Evolutionary conservation across 2,797 vertebrate species (phyloP).

Genomic region (Lacerta viridis): DNA sequence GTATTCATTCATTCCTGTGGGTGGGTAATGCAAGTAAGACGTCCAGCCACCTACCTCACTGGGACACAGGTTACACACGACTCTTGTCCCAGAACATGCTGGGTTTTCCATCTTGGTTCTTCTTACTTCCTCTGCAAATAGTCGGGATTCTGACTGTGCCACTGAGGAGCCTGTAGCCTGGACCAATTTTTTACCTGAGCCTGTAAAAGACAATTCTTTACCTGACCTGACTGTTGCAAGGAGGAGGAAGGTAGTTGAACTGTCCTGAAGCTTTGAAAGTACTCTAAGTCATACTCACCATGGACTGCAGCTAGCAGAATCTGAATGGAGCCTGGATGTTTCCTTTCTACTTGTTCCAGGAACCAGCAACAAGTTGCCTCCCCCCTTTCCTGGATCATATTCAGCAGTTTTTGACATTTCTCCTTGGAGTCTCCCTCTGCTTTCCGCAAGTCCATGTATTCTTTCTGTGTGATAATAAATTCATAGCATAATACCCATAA

Average conservation of each 20-base stretch:
- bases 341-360: not conserved
- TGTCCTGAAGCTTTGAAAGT: not conserved
- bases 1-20: too few species aligned
- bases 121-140: not conserved
- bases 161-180: too few species aligned
- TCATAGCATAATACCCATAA: not conserved
- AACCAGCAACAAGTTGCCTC: not conserved
- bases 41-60: not conserved
- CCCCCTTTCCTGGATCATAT: conserved; percentile 8
- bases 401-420: not conserved
- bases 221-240: too few species aligned
- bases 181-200: too few species aligned
- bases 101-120: rapidly evolving
- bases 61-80: not conserved
- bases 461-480: not conserved
- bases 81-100: not conserved
- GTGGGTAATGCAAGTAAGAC: too few species aligned
- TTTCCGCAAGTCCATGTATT: not conserved
- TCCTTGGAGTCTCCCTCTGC: not conserved
- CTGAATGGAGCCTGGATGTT: not conserved
- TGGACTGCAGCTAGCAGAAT: not conserved
- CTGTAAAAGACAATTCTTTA: not conserved
- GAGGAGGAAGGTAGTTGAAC: not conserved
- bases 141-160: rapidly evolving
- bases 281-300: not conserved